Conservation (phyloP, 1,140 invertebrate species). For the Pomacea maculata region DNA sequence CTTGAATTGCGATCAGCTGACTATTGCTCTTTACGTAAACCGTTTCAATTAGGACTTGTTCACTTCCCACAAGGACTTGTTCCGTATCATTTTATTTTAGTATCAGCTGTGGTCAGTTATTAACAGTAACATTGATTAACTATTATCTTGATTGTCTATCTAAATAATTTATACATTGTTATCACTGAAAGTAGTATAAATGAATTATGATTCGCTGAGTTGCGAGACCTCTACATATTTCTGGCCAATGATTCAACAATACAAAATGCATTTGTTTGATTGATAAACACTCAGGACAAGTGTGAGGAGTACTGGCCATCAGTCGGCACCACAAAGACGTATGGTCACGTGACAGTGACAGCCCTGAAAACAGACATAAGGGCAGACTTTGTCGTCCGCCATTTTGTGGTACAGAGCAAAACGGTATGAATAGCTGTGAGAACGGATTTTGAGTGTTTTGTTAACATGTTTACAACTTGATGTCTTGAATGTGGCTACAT, state of each 20-base stretch:
- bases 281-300: constrained; percentile 76
- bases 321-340: constrained; percentile 82
- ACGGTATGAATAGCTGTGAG: neutral
- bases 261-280: neutral
- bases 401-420: constrained; percentile 74
- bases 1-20: neutral
- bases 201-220: neutral
- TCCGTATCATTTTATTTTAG: no score
- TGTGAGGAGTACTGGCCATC: constrained; percentile 98
- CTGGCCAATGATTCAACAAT: neutral
- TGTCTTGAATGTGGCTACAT: no score
- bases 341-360: constrained; percentile 88
- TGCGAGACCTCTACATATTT: no score
- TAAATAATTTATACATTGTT: neutral
- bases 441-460: no score
- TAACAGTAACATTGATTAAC: neutral
- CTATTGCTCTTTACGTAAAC: neutral
- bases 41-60: neutral
- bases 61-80: no score
- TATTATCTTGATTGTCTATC: neutral
- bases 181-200: neutral
- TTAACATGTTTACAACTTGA: no score
- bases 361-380: constrained; percentile 86
- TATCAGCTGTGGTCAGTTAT: neutral
- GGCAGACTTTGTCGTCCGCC: constrained; percentile 90